Evolutionary conservation across 2,113 vertebrate species (phyloP).

Genomic region (Plotosus lineatus): DNA sequence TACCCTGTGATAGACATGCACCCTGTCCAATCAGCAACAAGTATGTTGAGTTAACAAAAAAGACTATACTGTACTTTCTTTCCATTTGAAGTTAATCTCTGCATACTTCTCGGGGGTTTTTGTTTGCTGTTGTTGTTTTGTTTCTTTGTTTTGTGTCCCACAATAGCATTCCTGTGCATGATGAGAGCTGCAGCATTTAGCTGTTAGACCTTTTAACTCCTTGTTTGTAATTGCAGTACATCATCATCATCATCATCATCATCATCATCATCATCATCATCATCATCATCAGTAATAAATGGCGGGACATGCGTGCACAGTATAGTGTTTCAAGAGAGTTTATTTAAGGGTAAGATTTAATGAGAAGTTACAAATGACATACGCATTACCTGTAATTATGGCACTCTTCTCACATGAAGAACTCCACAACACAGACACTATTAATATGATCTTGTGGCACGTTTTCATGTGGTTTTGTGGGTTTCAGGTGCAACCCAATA

Average conservation of each 20-base stretch:
- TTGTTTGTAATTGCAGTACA: constrained; percentile 15
- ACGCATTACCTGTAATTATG: constrained; percentile 20
- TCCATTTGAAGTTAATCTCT: neutral
- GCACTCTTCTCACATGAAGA: constrained; percentile 31
- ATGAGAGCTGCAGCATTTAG: neutral
- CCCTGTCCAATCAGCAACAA: neutral
- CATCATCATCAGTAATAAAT: neutral
- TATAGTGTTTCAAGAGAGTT: neutral
- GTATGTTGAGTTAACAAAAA: neutral
- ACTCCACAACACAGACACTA: constrained; percentile 44
- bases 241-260: constrained; percentile 15
- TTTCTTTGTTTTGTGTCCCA: neutral
- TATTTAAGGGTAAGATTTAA: constrained; percentile 12
- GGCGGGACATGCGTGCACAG: neutral
- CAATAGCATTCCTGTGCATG: neutral
- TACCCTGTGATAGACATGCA: neutral
- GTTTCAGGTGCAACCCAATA: constrained; percentile 28
- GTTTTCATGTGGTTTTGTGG: constrained; percentile 41
- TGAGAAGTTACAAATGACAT: constrained; percentile 6
- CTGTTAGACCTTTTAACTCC: neutral
- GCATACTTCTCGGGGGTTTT: neutral
- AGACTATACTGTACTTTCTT: neutral
- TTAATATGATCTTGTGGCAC: constrained; percentile 40
- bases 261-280: constrained; percentile 14
- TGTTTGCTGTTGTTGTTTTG: neutral